Evolutionary conservation across 2,888 invertebrate species (phyloP).

Genomic region (Polymixis flavicincta): DNA sequence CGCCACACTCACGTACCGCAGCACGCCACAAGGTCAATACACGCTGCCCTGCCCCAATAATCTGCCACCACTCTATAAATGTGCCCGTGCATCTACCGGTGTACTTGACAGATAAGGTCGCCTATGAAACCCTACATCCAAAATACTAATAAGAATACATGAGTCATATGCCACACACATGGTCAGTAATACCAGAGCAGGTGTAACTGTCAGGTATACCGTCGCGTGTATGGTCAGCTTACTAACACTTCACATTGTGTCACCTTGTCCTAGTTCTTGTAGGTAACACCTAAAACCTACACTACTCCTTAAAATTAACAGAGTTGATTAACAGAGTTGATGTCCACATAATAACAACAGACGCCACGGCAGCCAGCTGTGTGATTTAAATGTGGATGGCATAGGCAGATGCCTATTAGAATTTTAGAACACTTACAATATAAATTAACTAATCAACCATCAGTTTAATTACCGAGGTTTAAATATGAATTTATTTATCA

Average conservation of each 20-base stretch:
- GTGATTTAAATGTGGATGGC: constrained; percentile 18
- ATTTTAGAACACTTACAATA: constrained; percentile 9
- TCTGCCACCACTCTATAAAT: constrained; percentile 50
- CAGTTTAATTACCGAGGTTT: constrained; percentile 12
- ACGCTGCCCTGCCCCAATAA: constrained; percentile 78
- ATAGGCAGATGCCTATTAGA: constrained; percentile 16
- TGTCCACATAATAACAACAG: constrained; percentile 13
- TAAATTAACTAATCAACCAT: not conserved
- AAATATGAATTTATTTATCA: not conserved
- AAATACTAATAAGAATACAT: constrained; percentile 6
- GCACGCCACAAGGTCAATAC: constrained; percentile 93
- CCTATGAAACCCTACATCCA: not conserved
- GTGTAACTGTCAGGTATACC: constrained; percentile 29
- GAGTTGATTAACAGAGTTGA: constrained; percentile 21
- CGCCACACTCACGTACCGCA: constrained; percentile 95
- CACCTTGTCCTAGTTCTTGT: constrained; percentile 27
- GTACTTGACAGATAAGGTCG: constrained; percentile 39
- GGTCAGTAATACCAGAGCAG: constrained; percentile 9
- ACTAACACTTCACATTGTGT: constrained; percentile 52
- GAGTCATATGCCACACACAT: not conserved
- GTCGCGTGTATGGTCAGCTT: constrained; percentile 51
- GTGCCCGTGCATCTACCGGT: constrained; percentile 53
- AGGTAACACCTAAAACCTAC: constrained; percentile 21
- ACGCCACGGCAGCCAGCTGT: constrained; percentile 11
- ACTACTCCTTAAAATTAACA: constrained; percentile 17